Evolutionary conservation across 1,140 invertebrate species (phyloP).

Genomic region (Zaprionus taronus): DNA sequence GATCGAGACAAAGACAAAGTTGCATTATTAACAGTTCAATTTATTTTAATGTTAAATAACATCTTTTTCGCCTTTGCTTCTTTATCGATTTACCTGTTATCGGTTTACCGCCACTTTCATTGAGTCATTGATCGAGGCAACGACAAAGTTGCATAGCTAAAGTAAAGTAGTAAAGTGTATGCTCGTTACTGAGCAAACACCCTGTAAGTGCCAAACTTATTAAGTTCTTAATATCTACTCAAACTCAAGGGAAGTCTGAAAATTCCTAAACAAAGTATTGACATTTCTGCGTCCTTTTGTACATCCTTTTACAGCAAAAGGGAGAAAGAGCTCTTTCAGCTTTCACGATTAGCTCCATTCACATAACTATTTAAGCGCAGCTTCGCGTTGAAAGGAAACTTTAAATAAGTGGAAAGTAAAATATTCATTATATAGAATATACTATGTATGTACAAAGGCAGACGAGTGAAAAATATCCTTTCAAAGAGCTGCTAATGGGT

Average conservation of each 20-base stretch:
- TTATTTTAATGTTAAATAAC: too few relatives aligned
- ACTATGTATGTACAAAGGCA: constrained; percentile 23
- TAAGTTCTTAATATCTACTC: neutral
- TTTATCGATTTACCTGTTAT: neutral
- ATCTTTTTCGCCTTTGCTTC: neutral
- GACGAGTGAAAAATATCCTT: constrained; percentile 23
- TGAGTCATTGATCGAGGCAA: neutral
- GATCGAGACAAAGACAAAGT: neutral
- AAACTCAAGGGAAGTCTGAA: neutral
- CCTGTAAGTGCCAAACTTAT: neutral
- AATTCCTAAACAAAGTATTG: neutral
- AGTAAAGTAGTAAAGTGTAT: neutral
- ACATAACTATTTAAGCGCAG: constrained; percentile 27
- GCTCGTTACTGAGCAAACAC: neutral
- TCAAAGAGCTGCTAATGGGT: constrained; percentile 20
- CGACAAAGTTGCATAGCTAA: too few relatives aligned
- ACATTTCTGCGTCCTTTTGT: neutral
- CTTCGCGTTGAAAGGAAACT: constrained; percentile 26
- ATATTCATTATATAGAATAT: constrained; percentile 31
- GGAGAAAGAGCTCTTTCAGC: constrained; percentile 2
- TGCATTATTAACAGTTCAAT: too few relatives aligned
- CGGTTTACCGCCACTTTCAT: neutral
- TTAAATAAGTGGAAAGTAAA: constrained; percentile 22
- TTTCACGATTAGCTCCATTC: constrained; percentile 39
- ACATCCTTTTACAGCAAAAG: neutral